These are phyloP conservation scores for Centropus unirufus DNA, from an alignment of 2,113 vertebrate genomes.

Conservation along the genomic window DNA sequence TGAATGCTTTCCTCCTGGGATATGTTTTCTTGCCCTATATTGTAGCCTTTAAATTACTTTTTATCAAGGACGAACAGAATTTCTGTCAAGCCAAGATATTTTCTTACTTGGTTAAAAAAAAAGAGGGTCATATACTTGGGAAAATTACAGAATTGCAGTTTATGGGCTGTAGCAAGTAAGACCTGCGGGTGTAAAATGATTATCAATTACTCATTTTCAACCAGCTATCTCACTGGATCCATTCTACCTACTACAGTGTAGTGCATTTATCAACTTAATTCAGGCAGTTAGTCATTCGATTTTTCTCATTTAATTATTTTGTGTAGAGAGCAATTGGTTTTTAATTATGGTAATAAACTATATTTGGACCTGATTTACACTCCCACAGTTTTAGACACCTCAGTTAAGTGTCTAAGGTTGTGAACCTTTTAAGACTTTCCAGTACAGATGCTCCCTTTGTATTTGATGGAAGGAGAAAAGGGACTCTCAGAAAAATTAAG, in stretches of 20 bases:
- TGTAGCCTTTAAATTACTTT: slow-evolving; percentile 44
- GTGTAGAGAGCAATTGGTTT: slow-evolving; percentile 29
- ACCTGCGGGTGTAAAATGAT: slow-evolving; percentile 33
- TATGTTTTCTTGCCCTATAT: not conserved
- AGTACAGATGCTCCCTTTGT: not conserved
- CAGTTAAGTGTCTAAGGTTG: not conserved
- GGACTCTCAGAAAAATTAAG: not conserved
- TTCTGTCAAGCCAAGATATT: slow-evolving; percentile 48
- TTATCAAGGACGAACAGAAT: slow-evolving; percentile 51
- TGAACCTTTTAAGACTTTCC: not conserved
- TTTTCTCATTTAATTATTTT: slow-evolving; percentile 46
- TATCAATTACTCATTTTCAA: slow-evolving; percentile 57
- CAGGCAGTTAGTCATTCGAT: not conserved
- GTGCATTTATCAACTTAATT: slow-evolving; percentile 55
- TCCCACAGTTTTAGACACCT: not conserved
- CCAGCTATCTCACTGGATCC: slow-evolving; percentile 37
- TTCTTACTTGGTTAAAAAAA: not conserved
- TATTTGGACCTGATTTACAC: slow-evolving; percentile 17
- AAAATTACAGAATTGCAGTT: slow-evolving; percentile 36
- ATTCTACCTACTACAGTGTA: slow-evolving; percentile 8
- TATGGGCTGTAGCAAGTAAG: slow-evolving; percentile 25
- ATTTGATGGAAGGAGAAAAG: not conserved
- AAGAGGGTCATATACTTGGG: not conserved
- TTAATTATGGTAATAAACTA: slow-evolving; percentile 29
- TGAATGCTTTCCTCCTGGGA: not conserved